phyloP scores from a whole-genome alignment of 1,140 invertebrate genomes.

The Tetramorium simillimum region DNA sequence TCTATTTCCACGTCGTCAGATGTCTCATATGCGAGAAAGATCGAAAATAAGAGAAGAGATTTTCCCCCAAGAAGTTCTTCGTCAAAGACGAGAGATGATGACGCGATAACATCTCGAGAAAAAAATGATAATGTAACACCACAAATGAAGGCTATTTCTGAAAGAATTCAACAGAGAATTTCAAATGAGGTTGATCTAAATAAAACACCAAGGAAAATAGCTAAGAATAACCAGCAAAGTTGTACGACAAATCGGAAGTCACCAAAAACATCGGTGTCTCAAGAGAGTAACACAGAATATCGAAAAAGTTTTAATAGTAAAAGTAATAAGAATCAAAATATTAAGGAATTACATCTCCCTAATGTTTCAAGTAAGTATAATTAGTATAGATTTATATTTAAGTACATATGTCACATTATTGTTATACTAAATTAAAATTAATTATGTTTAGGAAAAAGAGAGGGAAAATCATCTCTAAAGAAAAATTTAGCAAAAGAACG shows the following conservation, averaged over 20 bases:
- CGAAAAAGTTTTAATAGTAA: background rate
- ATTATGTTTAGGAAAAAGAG: conserved; percentile 19
- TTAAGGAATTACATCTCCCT: background rate
- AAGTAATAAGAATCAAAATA: background rate
- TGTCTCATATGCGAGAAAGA: background rate
- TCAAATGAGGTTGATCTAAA: background rate
- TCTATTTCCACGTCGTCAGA: background rate
- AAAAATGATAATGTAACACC: conserved; percentile 11
- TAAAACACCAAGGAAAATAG: background rate
- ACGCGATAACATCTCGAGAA: background rate
- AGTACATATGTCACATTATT: background rate
- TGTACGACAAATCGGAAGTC: too few species aligned
- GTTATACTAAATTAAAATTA: background rate
- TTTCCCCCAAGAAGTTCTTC: background rate
- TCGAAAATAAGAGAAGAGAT: background rate
- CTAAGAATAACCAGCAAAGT: background rate
- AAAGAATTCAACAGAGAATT: conserved; percentile 36
- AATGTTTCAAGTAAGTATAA: conserved; percentile 17
- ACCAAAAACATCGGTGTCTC: background rate
- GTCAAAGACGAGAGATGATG: background rate
- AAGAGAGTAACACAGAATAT: background rate
- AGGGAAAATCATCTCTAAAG: background rate
- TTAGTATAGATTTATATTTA: background rate
- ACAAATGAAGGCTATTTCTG: conserved; percentile 65
- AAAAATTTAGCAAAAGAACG: conserved; percentile 74